Conservation (phyloP, 92 coral and sea anemone species). For the Chrysogorgia sp. region DNA sequence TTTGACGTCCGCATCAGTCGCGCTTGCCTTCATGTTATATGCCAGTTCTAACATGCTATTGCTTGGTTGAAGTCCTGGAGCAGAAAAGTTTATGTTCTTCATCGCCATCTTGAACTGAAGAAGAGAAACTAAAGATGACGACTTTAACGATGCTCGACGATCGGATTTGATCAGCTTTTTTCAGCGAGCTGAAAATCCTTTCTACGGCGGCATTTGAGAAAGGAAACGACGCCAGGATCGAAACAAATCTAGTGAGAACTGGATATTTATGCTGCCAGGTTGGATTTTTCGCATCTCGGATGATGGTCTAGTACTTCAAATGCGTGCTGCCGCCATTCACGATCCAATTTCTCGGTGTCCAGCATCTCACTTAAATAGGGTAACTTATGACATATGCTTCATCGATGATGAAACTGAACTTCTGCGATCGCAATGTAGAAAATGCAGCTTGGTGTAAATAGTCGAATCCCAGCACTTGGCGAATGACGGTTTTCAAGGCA, state of each 20-base stretch:
- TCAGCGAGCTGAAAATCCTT: conserved; percentile 11
- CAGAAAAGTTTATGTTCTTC: conserved; percentile 4
- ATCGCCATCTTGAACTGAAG: conserved; percentile 15
- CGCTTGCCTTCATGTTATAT: conserved; percentile 17
- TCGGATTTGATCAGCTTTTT: conserved; percentile 6
- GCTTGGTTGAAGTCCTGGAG: conserved; percentile 15
- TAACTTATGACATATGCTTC: neutral
- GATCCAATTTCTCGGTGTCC: conserved; percentile 6
- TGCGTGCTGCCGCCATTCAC: conserved; percentile 25
- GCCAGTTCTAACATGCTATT: conserved; percentile 9
- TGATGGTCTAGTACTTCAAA: conserved; percentile 1
- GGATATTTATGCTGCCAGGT: conserved; percentile 1
- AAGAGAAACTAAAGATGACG: conserved; percentile 12
- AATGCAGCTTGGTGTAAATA: conserved; percentile 18
- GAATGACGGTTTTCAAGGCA: conserved; percentile 4
- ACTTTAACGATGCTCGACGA: conserved; percentile 6
- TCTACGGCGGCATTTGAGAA: conserved; percentile 14
- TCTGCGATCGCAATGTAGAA: conserved; percentile 3
- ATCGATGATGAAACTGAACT: too few species aligned
- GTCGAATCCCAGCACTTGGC: conserved; percentile 19
- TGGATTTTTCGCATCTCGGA: conserved; percentile 4
- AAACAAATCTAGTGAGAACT: neutral
- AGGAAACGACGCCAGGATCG: neutral
- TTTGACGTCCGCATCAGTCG: conserved; percentile 3
- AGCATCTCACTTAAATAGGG: conserved; percentile 1